These are phyloP conservation scores for Acanthosepion lycidas DNA, from an alignment of 2,888 invertebrate genomes.

Conservation along the genomic window DNA sequence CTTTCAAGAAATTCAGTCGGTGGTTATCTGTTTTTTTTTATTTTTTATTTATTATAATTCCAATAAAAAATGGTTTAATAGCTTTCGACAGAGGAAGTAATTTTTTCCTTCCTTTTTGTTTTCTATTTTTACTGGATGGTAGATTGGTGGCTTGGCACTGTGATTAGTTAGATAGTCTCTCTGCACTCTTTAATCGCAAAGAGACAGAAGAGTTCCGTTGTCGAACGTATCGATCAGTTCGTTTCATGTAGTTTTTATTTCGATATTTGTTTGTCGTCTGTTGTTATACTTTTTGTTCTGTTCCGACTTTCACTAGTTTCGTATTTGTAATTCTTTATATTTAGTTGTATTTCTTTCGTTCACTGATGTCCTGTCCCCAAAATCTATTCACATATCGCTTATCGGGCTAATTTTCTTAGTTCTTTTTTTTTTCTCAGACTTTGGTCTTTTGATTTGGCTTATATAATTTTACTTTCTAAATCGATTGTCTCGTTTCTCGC, in stretches of 20 bases:
- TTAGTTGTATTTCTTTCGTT: neutral
- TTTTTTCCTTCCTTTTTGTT: no score
- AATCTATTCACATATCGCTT: neutral
- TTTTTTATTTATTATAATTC: no score
- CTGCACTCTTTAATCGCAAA: neutral
- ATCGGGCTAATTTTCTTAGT: slow-evolving; percentile 3
- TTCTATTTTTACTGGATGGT: no score
- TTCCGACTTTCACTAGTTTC: neutral
- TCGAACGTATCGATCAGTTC: neutral
- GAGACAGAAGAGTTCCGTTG: neutral
- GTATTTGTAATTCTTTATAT: neutral
- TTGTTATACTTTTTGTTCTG: neutral
- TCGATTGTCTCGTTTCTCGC: neutral
- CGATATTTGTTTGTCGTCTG: no score
- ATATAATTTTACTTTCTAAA: neutral
- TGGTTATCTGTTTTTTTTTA: no score
- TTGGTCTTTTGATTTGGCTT: neutral
- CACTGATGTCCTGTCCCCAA: neutral
- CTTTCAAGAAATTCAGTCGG: no score
- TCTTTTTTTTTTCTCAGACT: neutral
- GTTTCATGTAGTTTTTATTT: no score
- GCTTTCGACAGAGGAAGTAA: no score
- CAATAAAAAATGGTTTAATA: no score
- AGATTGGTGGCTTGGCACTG: no score
- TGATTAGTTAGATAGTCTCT: no score